These are phyloP conservation scores for Ophioninae sp. DNA, from an alignment of 2,888 invertebrate species.

Conservation along the genomic window DNA sequence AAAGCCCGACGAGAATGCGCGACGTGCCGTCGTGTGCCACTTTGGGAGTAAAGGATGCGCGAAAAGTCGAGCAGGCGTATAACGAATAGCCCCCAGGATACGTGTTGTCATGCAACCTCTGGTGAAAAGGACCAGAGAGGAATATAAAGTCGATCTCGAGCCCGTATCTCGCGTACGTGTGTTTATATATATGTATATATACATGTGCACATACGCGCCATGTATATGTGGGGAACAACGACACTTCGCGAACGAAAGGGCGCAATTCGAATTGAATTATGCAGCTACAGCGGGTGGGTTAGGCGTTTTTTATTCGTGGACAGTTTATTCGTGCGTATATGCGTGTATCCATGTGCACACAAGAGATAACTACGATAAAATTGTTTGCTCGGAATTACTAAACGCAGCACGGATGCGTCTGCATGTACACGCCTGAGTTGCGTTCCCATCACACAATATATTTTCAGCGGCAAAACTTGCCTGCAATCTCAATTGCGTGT, in stretches of 20 bases:
- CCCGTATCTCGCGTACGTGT: background rate
- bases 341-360: background rate
- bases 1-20: background rate
- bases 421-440: slow-evolving; percentile 26
- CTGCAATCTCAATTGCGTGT: slow-evolving; percentile 7
- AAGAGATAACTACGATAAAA: slow-evolving; percentile 59
- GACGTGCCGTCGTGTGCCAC: background rate
- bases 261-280: slow-evolving; percentile 9
- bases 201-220: background rate
- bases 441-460: slow-evolving; percentile 36
- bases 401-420: slow-evolving; percentile 51
- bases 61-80: slow-evolving; percentile 48
- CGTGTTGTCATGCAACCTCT: slow-evolving; percentile 21
- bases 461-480: background rate
- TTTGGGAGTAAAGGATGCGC: slow-evolving; percentile 40
- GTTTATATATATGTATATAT: too few relatives aligned
- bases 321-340: background rate
- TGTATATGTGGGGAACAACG: background rate
- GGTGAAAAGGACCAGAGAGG: slow-evolving; percentile 25
- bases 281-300: background rate
- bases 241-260: background rate
- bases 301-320: slow-evolving; percentile 18
- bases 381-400: slow-evolving; percentile 58
- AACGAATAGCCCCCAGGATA: slow-evolving; percentile 18
- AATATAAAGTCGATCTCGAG: slow-evolving; percentile 40